phyloP scores from a whole-genome alignment of 2,888 invertebrate species.

The Synergus itoensis region DNA sequence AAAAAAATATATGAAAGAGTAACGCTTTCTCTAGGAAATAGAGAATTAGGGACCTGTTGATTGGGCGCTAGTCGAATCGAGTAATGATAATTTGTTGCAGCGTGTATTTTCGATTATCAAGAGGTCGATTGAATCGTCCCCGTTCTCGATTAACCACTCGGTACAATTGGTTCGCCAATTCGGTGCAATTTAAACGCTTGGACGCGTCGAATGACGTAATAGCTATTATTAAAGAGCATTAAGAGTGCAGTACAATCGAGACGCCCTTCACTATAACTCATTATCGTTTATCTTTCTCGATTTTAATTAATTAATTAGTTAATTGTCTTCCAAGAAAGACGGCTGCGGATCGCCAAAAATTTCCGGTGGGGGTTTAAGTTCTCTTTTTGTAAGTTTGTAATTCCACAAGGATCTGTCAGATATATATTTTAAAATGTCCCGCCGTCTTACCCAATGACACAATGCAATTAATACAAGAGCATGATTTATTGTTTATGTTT shows the following conservation, averaged over 20 bases:
- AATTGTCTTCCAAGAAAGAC: background rate
- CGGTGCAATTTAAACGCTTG: slow-evolving; percentile 66
- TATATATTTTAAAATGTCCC: background rate
- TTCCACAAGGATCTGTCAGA: background rate
- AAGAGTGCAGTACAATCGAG: slow-evolving; percentile 10
- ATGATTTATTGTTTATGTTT: background rate
- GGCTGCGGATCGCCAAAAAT: background rate
- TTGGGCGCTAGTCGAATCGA: slow-evolving; percentile 17
- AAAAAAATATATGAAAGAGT: background rate
- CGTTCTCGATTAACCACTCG: slow-evolving; percentile 63
- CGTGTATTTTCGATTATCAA: slow-evolving; percentile 36
- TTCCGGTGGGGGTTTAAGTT: slow-evolving; percentile 19
- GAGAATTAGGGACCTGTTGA: slow-evolving; percentile 36
- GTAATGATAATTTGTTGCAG: slow-evolving; percentile 1
- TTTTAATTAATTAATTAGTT: background rate
- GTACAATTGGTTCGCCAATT: slow-evolving; percentile 67
- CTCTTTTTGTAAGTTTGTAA: slow-evolving; percentile 23
- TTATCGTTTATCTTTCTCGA: slow-evolving; percentile 3
- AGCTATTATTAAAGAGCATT: slow-evolving; percentile 58
- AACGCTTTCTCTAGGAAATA: slow-evolving; percentile 16
- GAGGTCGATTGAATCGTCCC: slow-evolving; percentile 12
- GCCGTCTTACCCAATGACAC: background rate
- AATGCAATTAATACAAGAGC: background rate
- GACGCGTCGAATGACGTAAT: slow-evolving; percentile 62
- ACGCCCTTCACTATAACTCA: slow-evolving; percentile 24